Evolutionary conservation across 2,888 invertebrate species (phyloP), one percentile per base, ranked within the genome.

Genomic region (Leucoptera coffeella): DNA sequence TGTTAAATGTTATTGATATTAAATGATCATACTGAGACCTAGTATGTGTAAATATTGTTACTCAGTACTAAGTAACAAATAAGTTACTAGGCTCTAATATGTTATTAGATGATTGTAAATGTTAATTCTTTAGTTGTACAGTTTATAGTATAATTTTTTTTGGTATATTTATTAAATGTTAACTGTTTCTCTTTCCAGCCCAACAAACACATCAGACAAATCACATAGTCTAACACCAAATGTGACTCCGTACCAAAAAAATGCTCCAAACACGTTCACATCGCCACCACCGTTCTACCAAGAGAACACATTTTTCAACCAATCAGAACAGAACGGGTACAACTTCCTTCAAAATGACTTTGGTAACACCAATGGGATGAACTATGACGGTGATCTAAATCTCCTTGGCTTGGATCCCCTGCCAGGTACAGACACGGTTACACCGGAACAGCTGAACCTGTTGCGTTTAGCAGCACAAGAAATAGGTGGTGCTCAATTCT

Each of bases 391-490:
- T 22, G 62, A 67, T 26, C 49, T 57, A 2, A 32, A 47, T 2
- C 38, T 61, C 14, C 40, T 62, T 1, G 55, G 52, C 5, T 40
- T 62, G 3, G 64, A 64, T n/a, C 36, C 54, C 2, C 41, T 61
- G 3, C 35, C 46, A 0, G 62, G 61, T 9, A 39, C 42, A 2
- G 44, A 52, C 6, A 56, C 58, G 0, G 64, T 64, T 0, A 54
- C 64, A 0, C 62, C 61, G 2, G 71, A 65, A 41, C 69, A 72
- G 35, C 39, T 72, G 1, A 71, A 71, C 35, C 37, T 72, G 23
- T 45, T 72, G 29, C 50, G 69, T 37, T 41, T 72, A 12, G 72
- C 72, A n/a, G 67, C 72, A 3, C 71, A 71, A 42, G 64, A 71
- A 38, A 65, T 71, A 1, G 64, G 69, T 3, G 67, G 67, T 3